phyloP scores from a whole-genome alignment of 2,888 invertebrate species.

The Timema cristinae region DNA sequence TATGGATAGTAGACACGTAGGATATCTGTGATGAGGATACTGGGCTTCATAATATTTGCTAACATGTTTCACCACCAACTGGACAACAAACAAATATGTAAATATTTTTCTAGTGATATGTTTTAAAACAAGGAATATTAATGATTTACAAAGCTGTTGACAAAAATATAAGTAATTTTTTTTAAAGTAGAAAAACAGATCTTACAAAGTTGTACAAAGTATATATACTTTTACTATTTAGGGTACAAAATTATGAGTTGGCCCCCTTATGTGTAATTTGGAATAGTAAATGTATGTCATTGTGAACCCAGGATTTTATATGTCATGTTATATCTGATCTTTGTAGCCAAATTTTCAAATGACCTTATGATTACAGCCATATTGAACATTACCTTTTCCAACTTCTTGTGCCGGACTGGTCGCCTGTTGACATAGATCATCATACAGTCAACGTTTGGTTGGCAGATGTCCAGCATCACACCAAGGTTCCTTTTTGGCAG shows the following conservation, averaged over 20 bases:
- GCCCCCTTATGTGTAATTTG: no score
- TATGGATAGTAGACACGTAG: constrained; percentile 48
- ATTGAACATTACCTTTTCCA: constrained; percentile 49
- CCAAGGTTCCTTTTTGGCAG: constrained; percentile 42
- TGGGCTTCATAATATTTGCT: constrained; percentile 43
- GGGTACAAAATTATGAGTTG: no score
- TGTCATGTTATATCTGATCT: no score
- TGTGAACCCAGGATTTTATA: no score
- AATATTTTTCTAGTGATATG: no score
- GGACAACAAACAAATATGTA: constrained; percentile 2
- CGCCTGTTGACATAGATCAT: constrained; percentile 53
- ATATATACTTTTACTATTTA: no score
- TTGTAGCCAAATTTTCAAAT: no score
- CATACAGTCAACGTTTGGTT: constrained; percentile 38
- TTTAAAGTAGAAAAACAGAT: no score
- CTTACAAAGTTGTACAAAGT: no score
- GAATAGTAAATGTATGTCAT: no score
- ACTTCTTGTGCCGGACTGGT: constrained; percentile 50
- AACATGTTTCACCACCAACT: constrained; percentile 47
- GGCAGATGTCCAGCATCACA: constrained; percentile 33
- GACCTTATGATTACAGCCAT: no score
- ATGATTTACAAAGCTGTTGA: not conserved
- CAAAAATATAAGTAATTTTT: not conserved
- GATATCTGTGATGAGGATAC: constrained; percentile 43
- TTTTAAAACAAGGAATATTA: not conserved